Conservation (phyloP, 2,888 invertebrate genomes). For the Hedya salicella region DNA sequence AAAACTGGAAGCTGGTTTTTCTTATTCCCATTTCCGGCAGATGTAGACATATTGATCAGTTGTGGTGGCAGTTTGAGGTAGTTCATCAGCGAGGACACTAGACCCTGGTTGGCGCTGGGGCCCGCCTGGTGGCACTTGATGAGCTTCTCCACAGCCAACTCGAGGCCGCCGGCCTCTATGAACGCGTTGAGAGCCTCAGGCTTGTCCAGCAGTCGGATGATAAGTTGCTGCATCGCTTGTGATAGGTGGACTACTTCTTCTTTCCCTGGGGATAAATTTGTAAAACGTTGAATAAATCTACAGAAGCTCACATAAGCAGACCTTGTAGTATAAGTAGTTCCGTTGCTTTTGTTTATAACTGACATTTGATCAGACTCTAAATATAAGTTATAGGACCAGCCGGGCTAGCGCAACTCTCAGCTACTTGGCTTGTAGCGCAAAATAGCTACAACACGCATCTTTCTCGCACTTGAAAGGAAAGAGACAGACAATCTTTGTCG, state of each 20-base stretch:
- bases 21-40: conserved; percentile 73
- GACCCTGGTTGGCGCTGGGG: conserved; percentile 88
- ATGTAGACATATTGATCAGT: conserved; percentile 80
- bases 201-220: conserved; percentile 91
- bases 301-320: no score
- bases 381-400: no score
- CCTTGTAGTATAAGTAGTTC: no score
- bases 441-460: no score
- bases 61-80: conserved; percentile 84
- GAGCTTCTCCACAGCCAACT: conserved; percentile 91
- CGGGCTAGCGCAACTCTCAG: no score
- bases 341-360: no score
- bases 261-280: conserved; percentile 53
- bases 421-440: no score
- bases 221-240: conserved; percentile 94
- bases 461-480: no score
- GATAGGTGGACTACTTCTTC: conserved; percentile 85
- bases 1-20: conserved; percentile 78
- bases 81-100: conserved; percentile 88
- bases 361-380: no score
- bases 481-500: no score
- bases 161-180: conserved; percentile 90
- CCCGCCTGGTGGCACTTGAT: conserved; percentile 90
- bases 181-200: conserved; percentile 91
- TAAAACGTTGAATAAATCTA: background rate